Evolutionary conservation across 30 jellyfish, hydroid and myxozoan genomes (phyloP).

Genomic region (Clytia hemisphaerica): DNA sequence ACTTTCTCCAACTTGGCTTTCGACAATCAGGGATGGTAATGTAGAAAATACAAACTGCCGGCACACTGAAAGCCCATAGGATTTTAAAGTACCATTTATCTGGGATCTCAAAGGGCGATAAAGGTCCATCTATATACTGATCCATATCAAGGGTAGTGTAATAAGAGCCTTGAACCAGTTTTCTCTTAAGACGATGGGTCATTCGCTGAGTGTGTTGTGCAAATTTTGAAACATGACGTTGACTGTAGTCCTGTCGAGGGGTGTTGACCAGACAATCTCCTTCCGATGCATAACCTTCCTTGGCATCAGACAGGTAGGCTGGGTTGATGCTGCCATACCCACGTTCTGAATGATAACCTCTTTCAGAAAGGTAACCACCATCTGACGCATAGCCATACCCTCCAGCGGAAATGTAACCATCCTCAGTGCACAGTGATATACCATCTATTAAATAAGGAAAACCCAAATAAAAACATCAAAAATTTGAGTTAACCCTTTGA

Average conservation of each 20-base stretch:
- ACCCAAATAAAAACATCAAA: no score
- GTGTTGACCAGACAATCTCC: slow-evolving; percentile 3
- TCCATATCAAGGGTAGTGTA: slow-evolving; percentile 14
- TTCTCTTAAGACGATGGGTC: slow-evolving; percentile 6
- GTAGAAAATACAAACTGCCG: slow-evolving; percentile 26
- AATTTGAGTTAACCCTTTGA: no score
- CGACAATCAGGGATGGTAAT: slow-evolving; percentile 36
- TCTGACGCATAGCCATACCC: slow-evolving; percentile 7
- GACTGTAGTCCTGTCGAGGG: neutral
- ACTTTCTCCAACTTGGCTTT: slow-evolving; percentile 24
- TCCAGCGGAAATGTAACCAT: slow-evolving; percentile 3
- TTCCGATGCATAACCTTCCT: slow-evolving; percentile 38
- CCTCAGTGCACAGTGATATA: slow-evolving; percentile 15
- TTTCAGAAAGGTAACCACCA: slow-evolving; percentile 16
- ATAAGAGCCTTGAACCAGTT: slow-evolving; percentile 16
- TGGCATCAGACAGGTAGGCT: neutral
- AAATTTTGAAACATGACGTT: slow-evolving; percentile 5
- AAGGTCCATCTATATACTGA: slow-evolving; percentile 24
- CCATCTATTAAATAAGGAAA: no score
- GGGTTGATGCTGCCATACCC: slow-evolving; percentile 13
- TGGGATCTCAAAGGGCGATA: slow-evolving; percentile 22
- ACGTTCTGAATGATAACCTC: slow-evolving; percentile 7
- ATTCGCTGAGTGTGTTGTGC: slow-evolving; percentile 10
- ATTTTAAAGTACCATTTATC: neutral
- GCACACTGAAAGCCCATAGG: slow-evolving; percentile 12